Evolutionary conservation across 2,797 vertebrate genomes (phyloP), one percentile per base, ranked within the genome.

Genomic region (Distichodus sexfasciatus): DNA sequence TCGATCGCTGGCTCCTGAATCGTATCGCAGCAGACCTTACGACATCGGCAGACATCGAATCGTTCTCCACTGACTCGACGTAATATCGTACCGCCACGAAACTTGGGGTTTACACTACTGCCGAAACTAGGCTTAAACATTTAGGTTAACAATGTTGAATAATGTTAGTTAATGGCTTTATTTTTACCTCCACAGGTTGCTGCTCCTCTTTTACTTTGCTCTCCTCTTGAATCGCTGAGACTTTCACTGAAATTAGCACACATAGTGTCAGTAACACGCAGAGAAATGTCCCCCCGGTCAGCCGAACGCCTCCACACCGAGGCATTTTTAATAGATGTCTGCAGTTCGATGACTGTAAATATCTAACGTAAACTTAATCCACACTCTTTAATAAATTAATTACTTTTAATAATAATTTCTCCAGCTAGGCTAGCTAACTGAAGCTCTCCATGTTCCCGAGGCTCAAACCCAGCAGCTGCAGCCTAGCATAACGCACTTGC

Each of bases 141-240:
- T n/a, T n/a, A n/a, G n/a, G n/a, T n/a, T n/a, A n/a, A n/a, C n/a
- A n/a, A 2, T 19, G 11, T 29, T 1, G 6, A 38, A 14, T n/a
- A 4, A 17, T 21, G 12, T 4, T n/a, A 3, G 19, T 3, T 64
- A 28, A 41, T 28, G 47, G 2, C 6, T 6, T 4, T 12, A 0
- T 3, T 1, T 2, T 57, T 77, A 92, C 91, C 88, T 92, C 87
- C 33, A 72, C 81, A 0, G 55, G 77, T 1, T 79, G 75, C 24
- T 84, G 83, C 24, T 87, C 87, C 11, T 81, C 83, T 1, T 50
- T 69, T 0, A 82, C 2, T 60, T 86, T 87, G 9, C 79, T 78
- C 6, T 92, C 90, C 24, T 91, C 91, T 14, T 86, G 87, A 57
- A 82, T 75, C 0, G 85, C 88, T 4, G 64, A 43, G 60, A 87